A percentile compares a stretch with the other conserved stretches of the same genome.
These are phyloP conservation scores for Orchestia grillus DNA, from an alignment of 1,140 invertebrate species.

Conservation along the genomic window DNA sequence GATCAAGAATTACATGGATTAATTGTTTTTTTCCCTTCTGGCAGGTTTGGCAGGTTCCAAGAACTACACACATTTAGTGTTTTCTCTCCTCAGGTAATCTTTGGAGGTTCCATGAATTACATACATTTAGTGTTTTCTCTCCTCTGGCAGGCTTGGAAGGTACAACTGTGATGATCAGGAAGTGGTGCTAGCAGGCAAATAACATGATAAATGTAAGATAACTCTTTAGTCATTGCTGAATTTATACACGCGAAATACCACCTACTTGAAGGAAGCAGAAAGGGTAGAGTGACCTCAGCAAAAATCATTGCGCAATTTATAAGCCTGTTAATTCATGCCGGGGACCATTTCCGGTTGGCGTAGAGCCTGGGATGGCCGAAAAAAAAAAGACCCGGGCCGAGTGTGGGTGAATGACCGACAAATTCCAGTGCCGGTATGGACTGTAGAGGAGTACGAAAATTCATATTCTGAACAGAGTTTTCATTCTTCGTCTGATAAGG, in stretches of 20 bases:
- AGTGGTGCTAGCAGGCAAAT: background rate
- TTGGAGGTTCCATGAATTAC: too few species aligned
- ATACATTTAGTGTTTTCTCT: too few species aligned
- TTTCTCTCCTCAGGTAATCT: too few species aligned
- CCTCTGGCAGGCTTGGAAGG: too few species aligned
- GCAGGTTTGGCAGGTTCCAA: too few species aligned
- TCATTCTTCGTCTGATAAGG: background rate
- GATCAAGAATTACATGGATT: too few species aligned
- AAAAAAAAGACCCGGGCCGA: too few species aligned
- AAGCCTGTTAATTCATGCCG: background rate
- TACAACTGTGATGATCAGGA: background rate
- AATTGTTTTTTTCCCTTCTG: too few species aligned
- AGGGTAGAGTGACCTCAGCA: background rate
- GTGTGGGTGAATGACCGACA: background rate
- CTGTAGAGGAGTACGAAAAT: conserved; percentile 5
- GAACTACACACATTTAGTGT: too few species aligned
- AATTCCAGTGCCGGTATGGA: conserved; percentile 15
- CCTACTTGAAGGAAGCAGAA: background rate
- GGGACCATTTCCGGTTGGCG: conserved; percentile 4
- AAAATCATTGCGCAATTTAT: background rate
- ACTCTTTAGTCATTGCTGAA: background rate
- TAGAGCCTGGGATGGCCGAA: conserved; percentile 22
- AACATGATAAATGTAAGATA: background rate
- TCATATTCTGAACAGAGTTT: background rate
- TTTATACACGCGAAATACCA: background rate